These are phyloP conservation scores for Zaprionus tsacasi DNA, from an alignment of 1,140 invertebrate species.

Conservation along the genomic window DNA sequence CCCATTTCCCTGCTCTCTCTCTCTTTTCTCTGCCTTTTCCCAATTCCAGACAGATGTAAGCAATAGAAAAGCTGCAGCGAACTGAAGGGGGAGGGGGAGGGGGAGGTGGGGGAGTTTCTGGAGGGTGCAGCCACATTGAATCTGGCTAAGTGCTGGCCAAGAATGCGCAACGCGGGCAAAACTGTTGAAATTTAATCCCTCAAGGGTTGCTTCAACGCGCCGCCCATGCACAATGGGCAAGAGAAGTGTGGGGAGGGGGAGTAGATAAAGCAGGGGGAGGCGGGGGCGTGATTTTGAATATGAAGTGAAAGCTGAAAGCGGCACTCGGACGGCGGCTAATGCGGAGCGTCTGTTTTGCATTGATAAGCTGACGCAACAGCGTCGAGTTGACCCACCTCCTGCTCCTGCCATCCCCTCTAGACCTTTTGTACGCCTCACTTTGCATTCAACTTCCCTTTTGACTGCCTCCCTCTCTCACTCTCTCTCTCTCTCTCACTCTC, in stretches of 20 bases:
- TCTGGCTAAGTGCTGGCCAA: constrained; percentile 64
- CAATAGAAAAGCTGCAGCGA: constrained; percentile 49
- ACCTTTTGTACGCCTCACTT: constrained; percentile 48
- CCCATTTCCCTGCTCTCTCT: too few species aligned
- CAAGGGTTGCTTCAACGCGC: constrained; percentile 81
- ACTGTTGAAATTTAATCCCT: constrained; percentile 82
- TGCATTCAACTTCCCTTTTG: constrained; percentile 1
- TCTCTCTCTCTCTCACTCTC: not conserved
- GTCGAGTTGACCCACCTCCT: not conserved
- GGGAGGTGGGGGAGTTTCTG: constrained; percentile 12
- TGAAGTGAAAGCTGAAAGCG: constrained; percentile 43
- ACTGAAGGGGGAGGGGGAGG: not conserved
- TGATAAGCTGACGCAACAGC: constrained; percentile 62
- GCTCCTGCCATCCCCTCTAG: constrained; percentile 2
- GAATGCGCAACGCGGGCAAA: constrained; percentile 74
- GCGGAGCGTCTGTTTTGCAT: constrained; percentile 76
- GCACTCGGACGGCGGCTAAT: constrained; percentile 30
- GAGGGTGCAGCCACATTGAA: constrained; percentile 14
- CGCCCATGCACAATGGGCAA: constrained; percentile 30
- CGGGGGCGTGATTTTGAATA: constrained; percentile 55
- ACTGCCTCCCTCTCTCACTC: not conserved
- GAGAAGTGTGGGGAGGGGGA: constrained; percentile 37
- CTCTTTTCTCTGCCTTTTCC: not conserved
- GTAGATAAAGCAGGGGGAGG: not conserved
- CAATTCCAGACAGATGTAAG: constrained; percentile 41